Evolutionary conservation across 2,888 invertebrate species (phyloP).

Genomic region (Phymatocera aterrima): DNA sequence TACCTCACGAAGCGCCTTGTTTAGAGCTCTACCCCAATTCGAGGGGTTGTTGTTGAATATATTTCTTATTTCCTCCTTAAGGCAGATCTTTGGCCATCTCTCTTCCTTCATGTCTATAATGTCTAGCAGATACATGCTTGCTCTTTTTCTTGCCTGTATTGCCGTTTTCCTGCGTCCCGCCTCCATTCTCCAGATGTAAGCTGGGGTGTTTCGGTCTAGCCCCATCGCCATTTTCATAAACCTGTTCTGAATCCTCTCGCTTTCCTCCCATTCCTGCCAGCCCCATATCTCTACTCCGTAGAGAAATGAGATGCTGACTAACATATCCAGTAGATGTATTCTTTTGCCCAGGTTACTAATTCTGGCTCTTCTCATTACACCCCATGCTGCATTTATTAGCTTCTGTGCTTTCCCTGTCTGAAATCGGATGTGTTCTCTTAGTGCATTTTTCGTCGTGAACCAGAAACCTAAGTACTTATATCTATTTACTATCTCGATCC

Average conservation of each 20-base stretch:
- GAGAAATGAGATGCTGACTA: constrained; percentile 37
- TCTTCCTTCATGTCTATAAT: not conserved
- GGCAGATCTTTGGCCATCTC: not conserved
- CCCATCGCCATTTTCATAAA: not conserved
- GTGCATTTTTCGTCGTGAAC: not conserved
- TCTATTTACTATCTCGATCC: not conserved
- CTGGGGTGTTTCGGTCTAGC: not conserved
- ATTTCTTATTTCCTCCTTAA: not conserved
- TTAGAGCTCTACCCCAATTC: not conserved
- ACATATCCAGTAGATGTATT: not conserved
- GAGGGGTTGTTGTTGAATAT: not conserved
- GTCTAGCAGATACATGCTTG: not conserved
- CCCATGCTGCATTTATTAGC: not conserved
- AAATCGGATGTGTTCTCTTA: not conserved
- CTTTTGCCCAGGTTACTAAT: not conserved
- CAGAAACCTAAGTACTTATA: not conserved
- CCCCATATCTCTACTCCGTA: not conserved
- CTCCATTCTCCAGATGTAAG: not conserved
- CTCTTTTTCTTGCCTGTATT: not conserved
- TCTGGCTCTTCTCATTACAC: not conserved
- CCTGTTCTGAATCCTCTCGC: not conserved
- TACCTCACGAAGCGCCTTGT: not conserved
- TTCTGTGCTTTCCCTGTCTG: not conserved
- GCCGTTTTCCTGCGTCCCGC: not conserved
- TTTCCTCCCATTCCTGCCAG: not conserved